A percentile compares a stretch with the other conserved stretches of the same genome.
Conservation (phyloP, 2,888 invertebrate species). For the Phaedon cochleariae region DNA sequence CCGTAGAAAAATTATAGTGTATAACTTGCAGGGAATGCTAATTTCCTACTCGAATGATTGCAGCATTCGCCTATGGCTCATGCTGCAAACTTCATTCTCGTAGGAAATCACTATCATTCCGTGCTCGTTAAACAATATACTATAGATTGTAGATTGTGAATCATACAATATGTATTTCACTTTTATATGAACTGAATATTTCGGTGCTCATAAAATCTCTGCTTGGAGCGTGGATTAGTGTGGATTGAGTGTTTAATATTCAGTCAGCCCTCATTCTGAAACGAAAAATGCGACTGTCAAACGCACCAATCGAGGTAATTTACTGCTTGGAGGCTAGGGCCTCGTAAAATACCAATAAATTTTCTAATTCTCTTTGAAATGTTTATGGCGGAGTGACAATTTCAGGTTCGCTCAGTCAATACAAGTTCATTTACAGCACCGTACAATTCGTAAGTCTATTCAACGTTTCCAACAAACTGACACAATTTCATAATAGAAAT, state of each 20-base stretch:
- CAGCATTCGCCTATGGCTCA: too few species aligned
- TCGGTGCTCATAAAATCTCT: not conserved
- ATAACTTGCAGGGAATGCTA: too few species aligned
- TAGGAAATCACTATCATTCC: too few species aligned
- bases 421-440: not conserved
- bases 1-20: too few species aligned
- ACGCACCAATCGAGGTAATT: slow-evolving; percentile 47
- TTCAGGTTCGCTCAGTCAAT: slow-evolving; percentile 11
- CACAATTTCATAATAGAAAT: not conserved
- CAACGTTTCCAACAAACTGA: not conserved
- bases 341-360: slow-evolving; percentile 32
- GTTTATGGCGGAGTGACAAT: slow-evolving; percentile 22
- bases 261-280: slow-evolving; percentile 29
- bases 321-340: slow-evolving; percentile 33
- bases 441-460: not conserved
- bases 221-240: too few species aligned
- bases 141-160: too few species aligned
- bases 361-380: slow-evolving; percentile 30
- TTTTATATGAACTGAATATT: not conserved
- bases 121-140: too few species aligned
- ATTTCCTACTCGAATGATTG: too few species aligned
- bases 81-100: too few species aligned
- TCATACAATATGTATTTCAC: too few species aligned
- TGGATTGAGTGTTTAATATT: slow-evolving; percentile 6
- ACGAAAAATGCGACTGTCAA: slow-evolving; percentile 48